These are phyloP conservation scores for Xenus cinereus DNA, from an alignment of 2,113 vertebrate species.

Conservation along the genomic window DNA sequence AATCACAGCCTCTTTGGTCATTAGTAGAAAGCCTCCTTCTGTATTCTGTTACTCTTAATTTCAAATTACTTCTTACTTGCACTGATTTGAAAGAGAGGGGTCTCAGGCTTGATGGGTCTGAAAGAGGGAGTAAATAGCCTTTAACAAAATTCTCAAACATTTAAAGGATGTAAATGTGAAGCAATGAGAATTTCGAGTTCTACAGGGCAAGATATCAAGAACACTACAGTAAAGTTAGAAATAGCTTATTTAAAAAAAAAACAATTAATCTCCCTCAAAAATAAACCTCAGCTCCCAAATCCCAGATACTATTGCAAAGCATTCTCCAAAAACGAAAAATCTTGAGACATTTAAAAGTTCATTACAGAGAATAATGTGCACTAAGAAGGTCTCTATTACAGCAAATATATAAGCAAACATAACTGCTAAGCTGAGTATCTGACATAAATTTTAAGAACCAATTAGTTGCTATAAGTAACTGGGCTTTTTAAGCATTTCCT, in stretches of 20 bases:
- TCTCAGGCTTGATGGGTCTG: fast-evolving
- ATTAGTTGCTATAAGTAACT: neutral
- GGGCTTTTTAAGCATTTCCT: neutral
- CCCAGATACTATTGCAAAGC: neutral
- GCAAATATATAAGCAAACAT: neutral
- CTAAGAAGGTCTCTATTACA: neutral
- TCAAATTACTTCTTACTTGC: neutral
- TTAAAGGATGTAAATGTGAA: neutral
- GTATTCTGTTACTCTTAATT: neutral
- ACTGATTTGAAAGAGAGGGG: neutral
- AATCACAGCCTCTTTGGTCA: neutral
- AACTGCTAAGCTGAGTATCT: neutral
- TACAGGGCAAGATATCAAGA: neutral
- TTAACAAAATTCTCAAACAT: neutral
- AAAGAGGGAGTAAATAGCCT: neutral
- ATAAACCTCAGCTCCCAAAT: neutral
- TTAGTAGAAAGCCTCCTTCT: neutral
- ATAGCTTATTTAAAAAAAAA: neutral
- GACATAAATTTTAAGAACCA: neutral
- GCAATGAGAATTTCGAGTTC: neutral
- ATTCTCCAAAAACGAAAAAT: neutral
- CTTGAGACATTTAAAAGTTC: neutral
- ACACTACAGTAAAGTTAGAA: neutral
- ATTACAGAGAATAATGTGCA: neutral
- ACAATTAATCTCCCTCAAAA: neutral